A percentile compares a stretch with the other conserved stretches of the same genome.
These are phyloP conservation scores for Delia radicum DNA, from an alignment of 1,140 invertebrate species.

Conservation along the genomic window DNA sequence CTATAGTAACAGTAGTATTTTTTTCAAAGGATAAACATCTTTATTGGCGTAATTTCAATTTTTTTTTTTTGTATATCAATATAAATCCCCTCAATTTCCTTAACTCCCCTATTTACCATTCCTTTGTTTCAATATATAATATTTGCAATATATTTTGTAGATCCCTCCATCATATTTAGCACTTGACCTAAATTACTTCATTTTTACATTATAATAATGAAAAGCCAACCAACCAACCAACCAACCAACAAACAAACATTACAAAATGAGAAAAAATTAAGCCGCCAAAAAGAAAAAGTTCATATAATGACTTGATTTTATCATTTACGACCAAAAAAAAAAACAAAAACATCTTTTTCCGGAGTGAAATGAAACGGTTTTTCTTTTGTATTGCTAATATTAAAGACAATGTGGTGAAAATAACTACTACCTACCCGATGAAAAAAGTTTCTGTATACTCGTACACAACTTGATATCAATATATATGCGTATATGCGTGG, in stretches of 20 bases:
- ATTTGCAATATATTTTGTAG: neutral
- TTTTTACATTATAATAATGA: slow-evolving; percentile 21
- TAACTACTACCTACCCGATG: too few species aligned
- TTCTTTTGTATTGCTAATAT: too few species aligned
- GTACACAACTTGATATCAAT: too few species aligned
- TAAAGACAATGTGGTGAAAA: too few species aligned
- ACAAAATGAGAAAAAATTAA: neutral
- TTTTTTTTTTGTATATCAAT: neutral
- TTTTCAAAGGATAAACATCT: slow-evolving; percentile 14
- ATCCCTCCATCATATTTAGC: slow-evolving; percentile 5
- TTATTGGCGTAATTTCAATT: slow-evolving; percentile 12
- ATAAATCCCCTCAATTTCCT: neutral
- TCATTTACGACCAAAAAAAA: neutral
- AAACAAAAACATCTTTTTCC: neutral
- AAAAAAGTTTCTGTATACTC: too few species aligned
- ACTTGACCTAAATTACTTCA: slow-evolving; percentile 23
- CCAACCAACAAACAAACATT: neutral
- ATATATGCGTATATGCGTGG: too few species aligned
- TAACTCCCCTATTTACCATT: neutral
- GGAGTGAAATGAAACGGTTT: too few species aligned
- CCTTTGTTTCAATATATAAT: neutral
- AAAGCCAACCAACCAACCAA: neutral
- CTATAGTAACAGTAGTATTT: neutral
- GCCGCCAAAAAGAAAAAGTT: neutral
- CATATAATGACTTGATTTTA: neutral